A percentile compares a stretch with the other conserved stretches of the same genome.
phyloP scores from a whole-genome alignment of 2,113 vertebrate species.

The Aptenodytes patagonicus region DNA sequence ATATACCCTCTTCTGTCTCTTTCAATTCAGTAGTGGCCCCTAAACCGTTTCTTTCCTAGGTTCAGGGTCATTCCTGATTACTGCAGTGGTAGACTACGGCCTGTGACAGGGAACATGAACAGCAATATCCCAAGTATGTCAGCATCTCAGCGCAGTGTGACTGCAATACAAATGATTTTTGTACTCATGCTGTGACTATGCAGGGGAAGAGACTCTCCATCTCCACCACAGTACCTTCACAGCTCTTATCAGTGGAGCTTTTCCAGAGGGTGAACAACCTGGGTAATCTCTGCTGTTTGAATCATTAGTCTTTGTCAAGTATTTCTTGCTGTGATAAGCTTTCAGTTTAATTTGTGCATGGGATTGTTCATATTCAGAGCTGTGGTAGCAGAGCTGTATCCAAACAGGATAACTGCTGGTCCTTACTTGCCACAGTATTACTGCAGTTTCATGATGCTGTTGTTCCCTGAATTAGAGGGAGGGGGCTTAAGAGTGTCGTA shows the following conservation, averaged over 20 bases:
- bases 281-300: not conserved
- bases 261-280: not conserved
- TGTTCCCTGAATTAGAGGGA: not conserved
- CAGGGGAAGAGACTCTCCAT: not conserved
- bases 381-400: not conserved
- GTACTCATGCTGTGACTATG: not conserved
- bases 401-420: not conserved
- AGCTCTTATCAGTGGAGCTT: not conserved
- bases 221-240: not conserved
- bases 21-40: not conserved
- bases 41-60: not conserved
- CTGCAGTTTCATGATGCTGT: not conserved
- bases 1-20: not conserved
- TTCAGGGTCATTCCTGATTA: not conserved
- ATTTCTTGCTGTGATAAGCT: not conserved
- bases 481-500: fast-evolving
- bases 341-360: not conserved
- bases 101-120: not conserved
- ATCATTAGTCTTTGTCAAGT: not conserved
- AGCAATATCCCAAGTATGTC: not conserved
- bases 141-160: not conserved
- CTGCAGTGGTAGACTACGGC: not conserved
- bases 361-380: not conserved
- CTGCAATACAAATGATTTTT: not conserved
- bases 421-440: not conserved